phyloP scores from a whole-genome alignment of 2,113 vertebrate genomes.

The Centropus unirufus region DNA sequence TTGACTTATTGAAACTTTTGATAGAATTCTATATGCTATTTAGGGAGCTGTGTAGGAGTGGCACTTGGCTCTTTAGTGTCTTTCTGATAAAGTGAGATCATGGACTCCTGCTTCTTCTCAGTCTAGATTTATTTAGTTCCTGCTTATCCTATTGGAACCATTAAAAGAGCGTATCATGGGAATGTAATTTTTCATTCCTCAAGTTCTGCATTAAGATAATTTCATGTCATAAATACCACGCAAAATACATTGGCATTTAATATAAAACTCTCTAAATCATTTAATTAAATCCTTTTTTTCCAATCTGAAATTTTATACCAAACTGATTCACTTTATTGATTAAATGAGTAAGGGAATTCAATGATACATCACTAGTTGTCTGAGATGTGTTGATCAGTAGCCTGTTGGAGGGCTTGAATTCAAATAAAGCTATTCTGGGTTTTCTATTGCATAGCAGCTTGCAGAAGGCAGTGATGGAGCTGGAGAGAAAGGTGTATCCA shows the following conservation, averaged over 20 bases:
- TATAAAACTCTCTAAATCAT: neutral
- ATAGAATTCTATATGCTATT: neutral
- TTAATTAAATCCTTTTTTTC: neutral
- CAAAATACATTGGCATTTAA: neutral
- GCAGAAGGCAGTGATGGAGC: neutral
- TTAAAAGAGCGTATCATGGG: neutral
- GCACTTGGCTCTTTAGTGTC: neutral
- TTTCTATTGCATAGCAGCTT: neutral
- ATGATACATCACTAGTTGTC: neutral
- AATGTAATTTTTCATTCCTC: neutral
- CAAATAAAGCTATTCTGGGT: neutral
- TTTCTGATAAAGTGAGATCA: neutral
- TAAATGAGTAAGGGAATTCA: neutral
- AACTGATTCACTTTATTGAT: neutral
- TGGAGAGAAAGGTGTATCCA: neutral
- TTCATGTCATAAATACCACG: neutral
- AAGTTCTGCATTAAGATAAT: neutral
- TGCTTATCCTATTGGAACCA: neutral
- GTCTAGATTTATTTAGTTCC: neutral
- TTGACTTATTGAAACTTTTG: neutral
- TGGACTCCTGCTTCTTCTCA: neutral
- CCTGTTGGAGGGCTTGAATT: neutral
- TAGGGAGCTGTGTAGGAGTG: neutral
- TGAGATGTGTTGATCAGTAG: neutral
- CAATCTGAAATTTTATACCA: neutral